Base-by-base conservation (phyloP, 2,113 vertebrate species). In the Scomber japonicus region DNA sequence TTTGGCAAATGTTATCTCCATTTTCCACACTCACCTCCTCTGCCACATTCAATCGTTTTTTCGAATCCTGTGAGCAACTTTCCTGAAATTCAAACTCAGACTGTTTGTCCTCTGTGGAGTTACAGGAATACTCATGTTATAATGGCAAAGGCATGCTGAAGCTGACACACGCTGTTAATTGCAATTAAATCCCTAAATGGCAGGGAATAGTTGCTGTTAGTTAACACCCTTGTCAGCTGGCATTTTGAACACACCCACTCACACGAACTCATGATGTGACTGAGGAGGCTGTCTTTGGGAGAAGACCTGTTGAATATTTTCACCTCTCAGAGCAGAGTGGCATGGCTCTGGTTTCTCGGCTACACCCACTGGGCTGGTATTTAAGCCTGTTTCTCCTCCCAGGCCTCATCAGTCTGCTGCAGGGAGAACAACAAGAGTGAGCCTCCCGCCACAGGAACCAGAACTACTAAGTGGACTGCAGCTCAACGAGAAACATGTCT, bases 321-420 rank as follows among this genome's bases (percentile, higher is more conserved):
- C 46, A 55, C 64, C 60, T 54, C 27, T 68, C 44, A 11, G 21
- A 30, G 48, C 60, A 31, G n/a, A 30, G 60, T n/a, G 27, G 60
- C 77, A 71, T 62, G 77, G 72, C 86, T 83, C 82, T 78, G 40
- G 69, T 86, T 90, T 73, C 77, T 78, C 35, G 91, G 88, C 86
- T 89, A 91, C 88, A 91, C 91, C 91, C 93, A 88, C 59, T 69
- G 54, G 63, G 67, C 60, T 50, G 81, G 67, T 93, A 93, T 90
- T 92, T 92, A 94, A 92, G 80, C 70, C 70, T 1, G 24, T 50
- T 61, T 75, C 82, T 66, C 72, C 50, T 73, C 75, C 76, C 61
- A 60, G 60, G 63, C 82, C 72, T 70, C 88, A 92, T 67, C 79
- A 70, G 70, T 61, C 61, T 67, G 30, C 56, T 70, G 64, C 67